Evolutionary conservation across 2,113 vertebrate species (phyloP).

Genomic region (Monarcha castaneiventris): DNA sequence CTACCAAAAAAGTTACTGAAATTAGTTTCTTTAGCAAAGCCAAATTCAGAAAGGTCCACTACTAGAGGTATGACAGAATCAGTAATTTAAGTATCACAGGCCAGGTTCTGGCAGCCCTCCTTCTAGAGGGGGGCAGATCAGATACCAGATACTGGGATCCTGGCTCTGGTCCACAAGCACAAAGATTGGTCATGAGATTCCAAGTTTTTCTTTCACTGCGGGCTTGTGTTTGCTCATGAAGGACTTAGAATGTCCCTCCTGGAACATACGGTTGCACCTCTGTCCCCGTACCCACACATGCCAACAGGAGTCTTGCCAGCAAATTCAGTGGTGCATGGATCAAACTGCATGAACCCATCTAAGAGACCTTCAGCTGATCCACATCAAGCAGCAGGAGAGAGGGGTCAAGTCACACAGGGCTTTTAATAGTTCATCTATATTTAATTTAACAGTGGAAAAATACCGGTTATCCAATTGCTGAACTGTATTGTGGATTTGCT

Average conservation of each 20-base stretch:
- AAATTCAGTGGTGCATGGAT: neutral
- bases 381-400: neutral
- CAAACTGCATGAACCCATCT: neutral
- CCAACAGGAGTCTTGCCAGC: neutral
- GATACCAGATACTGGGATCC: neutral
- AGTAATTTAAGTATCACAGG: neutral
- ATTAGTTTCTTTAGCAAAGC: neutral
- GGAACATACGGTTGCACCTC: neutral
- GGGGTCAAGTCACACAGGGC: neutral
- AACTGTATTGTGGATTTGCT: neutral
- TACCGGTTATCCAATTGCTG: neutral
- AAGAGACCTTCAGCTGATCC: neutral
- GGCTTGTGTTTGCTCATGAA: neutral
- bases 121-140: neutral
- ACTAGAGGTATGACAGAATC: neutral
- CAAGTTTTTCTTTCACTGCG: neutral
- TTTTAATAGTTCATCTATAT: neutral
- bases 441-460: neutral
- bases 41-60: neutral
- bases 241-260: neutral
- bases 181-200: neutral
- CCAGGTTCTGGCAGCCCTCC: neutral
- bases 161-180: neutral
- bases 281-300: neutral
- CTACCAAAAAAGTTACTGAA: neutral